These are phyloP conservation scores for Psammodynastes pulverulentus DNA, from an alignment of 2,113 vertebrate species.

Conservation along the genomic window DNA sequence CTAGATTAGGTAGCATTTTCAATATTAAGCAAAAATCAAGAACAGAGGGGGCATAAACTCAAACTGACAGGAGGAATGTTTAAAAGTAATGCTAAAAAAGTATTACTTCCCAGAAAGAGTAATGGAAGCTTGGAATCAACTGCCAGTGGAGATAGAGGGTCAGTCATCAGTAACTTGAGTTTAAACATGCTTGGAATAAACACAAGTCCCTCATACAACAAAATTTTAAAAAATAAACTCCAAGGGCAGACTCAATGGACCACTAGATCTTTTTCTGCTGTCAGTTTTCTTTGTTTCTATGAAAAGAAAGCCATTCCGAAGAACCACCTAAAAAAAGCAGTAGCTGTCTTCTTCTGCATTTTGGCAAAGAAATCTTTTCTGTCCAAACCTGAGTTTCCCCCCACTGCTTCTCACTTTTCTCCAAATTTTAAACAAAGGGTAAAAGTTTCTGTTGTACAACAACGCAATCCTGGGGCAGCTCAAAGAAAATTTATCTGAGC, in stretches of 20 bases:
- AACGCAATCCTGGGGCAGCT: background rate
- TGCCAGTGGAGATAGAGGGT: background rate
- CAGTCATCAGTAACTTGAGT: background rate
- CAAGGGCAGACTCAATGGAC: background rate
- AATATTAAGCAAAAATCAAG: background rate
- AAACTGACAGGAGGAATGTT: background rate
- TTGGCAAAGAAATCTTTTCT: background rate
- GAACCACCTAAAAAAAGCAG: background rate
- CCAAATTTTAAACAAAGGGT: background rate
- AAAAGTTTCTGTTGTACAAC: slow-evolving; percentile 32
- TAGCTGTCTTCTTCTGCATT: background rate
- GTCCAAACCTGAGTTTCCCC: background rate
- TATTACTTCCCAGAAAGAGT: background rate
- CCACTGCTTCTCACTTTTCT: background rate
- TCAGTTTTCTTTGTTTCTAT: background rate
- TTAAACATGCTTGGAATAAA: background rate
- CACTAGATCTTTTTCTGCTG: background rate
- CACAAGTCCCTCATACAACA: background rate
- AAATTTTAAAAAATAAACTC: background rate
- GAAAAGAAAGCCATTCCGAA: background rate
- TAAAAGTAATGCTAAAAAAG: background rate
- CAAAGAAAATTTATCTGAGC: slow-evolving; percentile 8
- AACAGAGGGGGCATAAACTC: background rate
- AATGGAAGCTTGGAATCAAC: background rate
- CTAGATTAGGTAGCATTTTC: background rate